phyloP scores from a whole-genome alignment of 2,888 invertebrate genomes.

The Dryobota labecula region DNA sequence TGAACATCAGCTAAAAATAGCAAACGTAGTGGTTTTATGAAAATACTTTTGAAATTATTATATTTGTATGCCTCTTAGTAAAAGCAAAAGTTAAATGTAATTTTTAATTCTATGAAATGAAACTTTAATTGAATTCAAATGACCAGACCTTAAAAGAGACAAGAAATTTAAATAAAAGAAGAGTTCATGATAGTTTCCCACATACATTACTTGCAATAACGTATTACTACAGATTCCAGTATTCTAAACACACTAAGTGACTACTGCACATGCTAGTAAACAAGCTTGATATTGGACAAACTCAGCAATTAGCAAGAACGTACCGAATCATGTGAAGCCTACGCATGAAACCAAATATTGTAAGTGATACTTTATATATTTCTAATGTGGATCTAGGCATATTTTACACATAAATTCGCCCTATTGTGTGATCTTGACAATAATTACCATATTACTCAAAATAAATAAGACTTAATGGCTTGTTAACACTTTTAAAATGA shows the following conservation, averaged over 20 bases:
- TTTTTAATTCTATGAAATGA: not conserved
- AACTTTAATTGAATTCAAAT: not conserved
- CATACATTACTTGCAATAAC: conserved; percentile 1
- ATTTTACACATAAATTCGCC: conserved; percentile 42
- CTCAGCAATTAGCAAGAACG: conserved; percentile 50
- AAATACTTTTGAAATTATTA: conserved; percentile 1
- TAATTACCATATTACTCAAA: conserved; percentile 47
- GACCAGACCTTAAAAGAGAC: not conserved
- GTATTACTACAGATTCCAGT: not conserved
- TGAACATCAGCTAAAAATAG: conserved; percentile 32
- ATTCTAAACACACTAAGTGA: not conserved
- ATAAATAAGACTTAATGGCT: conserved; percentile 43
- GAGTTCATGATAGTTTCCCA: not conserved
- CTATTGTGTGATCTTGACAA: conserved; percentile 36
- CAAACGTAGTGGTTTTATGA: not conserved
- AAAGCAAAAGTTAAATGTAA: not conserved
- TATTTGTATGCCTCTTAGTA: not conserved
- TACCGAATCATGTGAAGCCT: conserved; percentile 56
- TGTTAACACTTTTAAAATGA: conserved; percentile 49
- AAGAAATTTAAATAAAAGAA: not conserved
- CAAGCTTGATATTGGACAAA: conserved; percentile 26
- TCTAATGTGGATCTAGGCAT: conserved; percentile 27
- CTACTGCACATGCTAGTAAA: not conserved
- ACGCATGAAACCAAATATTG: conserved; percentile 55
- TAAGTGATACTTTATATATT: conserved; percentile 45